Conservation (phyloP, 2,888 invertebrate genomes). For the Platycheirus albimanus region DNA sequence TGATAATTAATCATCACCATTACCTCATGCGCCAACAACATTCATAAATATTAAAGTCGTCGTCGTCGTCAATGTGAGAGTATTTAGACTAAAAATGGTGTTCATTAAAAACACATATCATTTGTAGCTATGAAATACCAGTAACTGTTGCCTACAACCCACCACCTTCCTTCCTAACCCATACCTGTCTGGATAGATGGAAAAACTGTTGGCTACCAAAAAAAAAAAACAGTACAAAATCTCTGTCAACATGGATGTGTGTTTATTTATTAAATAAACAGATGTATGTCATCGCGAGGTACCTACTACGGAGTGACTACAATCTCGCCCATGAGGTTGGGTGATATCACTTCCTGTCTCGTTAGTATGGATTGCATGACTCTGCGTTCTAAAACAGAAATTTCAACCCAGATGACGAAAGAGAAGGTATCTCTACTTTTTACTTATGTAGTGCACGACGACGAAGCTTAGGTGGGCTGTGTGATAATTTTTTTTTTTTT, state of each 20-base stretch:
- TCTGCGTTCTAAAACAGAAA: constrained; percentile 37
- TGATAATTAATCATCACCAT: constrained; percentile 45
- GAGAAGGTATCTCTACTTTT: not conserved
- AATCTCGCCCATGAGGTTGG: constrained; percentile 39
- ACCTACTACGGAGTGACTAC: not conserved
- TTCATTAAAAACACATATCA: constrained; percentile 55
- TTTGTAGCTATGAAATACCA: constrained; percentile 27
- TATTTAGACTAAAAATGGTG: constrained; percentile 50
- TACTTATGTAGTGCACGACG: constrained; percentile 20
- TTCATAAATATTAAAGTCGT: constrained; percentile 33
- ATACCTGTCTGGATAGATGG: constrained; percentile 7
- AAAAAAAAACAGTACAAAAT: constrained; percentile 23
- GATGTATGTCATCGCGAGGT: constrained; percentile 30
- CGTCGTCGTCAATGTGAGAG: not conserved
- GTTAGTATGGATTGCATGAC: constrained; percentile 51
- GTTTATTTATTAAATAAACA: constrained; percentile 49
- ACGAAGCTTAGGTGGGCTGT: constrained; percentile 23
- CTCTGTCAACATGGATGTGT: constrained; percentile 54
- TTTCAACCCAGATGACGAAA: constrained; percentile 44
- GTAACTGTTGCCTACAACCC: constrained; percentile 17
- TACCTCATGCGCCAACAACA: constrained; percentile 39
- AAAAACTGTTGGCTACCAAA: constrained; percentile 28
- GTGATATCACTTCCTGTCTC: constrained; percentile 67
- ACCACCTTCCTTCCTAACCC: not conserved
- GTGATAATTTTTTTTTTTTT: constrained; percentile 7